Conservation (phyloP, 2,797 vertebrate genomes). For the Hylomyscus alleni region DNA sequence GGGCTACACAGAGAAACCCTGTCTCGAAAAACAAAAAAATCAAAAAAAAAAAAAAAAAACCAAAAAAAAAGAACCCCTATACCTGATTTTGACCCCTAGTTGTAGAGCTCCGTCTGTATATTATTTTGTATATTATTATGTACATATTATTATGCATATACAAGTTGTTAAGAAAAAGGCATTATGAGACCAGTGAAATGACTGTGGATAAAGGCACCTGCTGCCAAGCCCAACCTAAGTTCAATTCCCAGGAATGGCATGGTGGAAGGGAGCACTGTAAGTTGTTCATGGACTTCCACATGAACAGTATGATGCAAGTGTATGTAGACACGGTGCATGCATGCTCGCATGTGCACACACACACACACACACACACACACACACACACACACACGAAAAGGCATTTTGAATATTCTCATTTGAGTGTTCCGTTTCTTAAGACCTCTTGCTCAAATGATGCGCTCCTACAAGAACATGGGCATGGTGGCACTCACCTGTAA, state of each 20-base stretch:
- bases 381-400: neutral
- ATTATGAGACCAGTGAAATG: neutral
- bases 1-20: too few relatives aligned
- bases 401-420: neutral
- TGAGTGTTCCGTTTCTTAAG: constrained; percentile 26
- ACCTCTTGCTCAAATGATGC: constrained; percentile 28
- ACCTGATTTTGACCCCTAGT: neutral
- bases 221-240: too few relatives aligned
- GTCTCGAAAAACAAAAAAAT: too few relatives aligned
- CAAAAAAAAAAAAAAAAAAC: too few relatives aligned
- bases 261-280: neutral
- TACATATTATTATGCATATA: neutral
- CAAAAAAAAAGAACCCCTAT: neutral
- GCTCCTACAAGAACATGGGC: neutral
- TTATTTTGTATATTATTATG: neutral
- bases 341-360: too few relatives aligned
- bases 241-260: neutral
- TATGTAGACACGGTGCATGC: too few relatives aligned
- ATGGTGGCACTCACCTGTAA: neutral
- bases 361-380: neutral
- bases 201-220: neutral
- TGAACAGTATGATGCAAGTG: neutral
- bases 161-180: constrained; percentile 27
- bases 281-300: neutral
- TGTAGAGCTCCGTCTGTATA: neutral